Base-by-base conservation (phyloP, 2,113 vertebrate species). In the Prochilodus magdalenae region DNA sequence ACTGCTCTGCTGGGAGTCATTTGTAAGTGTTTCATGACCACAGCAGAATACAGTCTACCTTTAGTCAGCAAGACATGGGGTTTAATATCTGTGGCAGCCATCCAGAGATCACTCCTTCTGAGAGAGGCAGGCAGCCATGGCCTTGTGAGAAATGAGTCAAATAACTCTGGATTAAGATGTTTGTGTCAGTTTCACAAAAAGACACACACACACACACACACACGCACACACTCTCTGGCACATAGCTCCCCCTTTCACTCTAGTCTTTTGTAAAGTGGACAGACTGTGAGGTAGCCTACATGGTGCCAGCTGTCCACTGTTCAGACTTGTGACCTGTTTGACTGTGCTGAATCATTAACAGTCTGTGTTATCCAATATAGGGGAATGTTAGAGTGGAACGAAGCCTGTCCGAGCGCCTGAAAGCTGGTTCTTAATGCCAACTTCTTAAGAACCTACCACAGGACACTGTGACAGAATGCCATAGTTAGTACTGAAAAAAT, bases 31-130 rank as follows among this genome's bases (percentile, higher is more conserved):
- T 59, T 59, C 15, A 14, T 27, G 63, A 71, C 13, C 63, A 33
- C 40, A 36, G 33, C 77, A 59, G 65, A 40, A 27, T 53, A 66
- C 59, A 57, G 27, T 26, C 44, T 59, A 44, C 33, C 15, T 16
- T 79, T 79, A 69, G 51, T 70, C 77, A 70, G 4, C n/a, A 79
- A 70, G 51, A 70, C 11, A 6, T 79, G 47, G 16, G 10, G 66
- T 44, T 70, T 70, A 79, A 79, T 79, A 59, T 59, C 53, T 22
- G 13, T 27, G 77, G 24, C 15, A 22, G 30, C 30, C 33, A 59
- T 67, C 30, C 66, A 60, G 66, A 79, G 51, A 59, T 71, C 51
- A 29, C 59, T 79, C n/a, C 2, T 71, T 70, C 66, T 44, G 22
- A 0, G 53, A 44, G 51, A 78, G 59, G 27, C 15, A 5, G 40